A percentile compares a stretch with the other conserved stretches of the same genome.
These are phyloP conservation scores for Formicarius rufipectus DNA, from an alignment of 2,113 vertebrate species.

Conservation along the genomic window DNA sequence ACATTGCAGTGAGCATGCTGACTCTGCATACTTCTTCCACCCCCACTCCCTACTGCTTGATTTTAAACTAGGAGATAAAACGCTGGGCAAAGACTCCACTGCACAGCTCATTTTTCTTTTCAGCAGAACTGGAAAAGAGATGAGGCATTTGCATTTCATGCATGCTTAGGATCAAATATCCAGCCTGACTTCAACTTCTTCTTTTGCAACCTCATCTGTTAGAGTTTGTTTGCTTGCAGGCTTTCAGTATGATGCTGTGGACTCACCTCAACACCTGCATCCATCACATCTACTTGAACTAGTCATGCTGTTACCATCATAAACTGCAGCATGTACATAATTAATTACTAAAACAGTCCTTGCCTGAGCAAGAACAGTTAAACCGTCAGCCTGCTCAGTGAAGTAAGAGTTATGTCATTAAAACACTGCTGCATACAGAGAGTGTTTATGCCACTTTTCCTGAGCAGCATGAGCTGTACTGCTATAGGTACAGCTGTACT, in stretches of 20 bases:
- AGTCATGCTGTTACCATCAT: not conserved
- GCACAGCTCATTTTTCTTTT: constrained; percentile 10
- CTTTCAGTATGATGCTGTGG: not conserved
- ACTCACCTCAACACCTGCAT: not conserved
- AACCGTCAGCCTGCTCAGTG: not conserved
- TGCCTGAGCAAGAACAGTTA: not conserved
- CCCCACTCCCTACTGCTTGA: not conserved
- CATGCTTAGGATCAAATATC: not conserved
- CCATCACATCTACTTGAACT: not conserved
- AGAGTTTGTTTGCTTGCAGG: not conserved
- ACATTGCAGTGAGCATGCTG: constrained; percentile 10
- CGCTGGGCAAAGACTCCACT: not conserved
- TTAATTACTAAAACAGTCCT: not conserved
- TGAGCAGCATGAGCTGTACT: not conserved
- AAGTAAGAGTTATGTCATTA: not conserved
- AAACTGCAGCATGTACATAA: not conserved
- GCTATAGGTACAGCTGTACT: not conserved
- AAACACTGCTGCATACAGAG: rapidly evolving
- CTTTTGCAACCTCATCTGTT: not conserved
- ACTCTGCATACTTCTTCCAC: constrained; percentile 19
- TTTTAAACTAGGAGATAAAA: constrained; percentile 38
- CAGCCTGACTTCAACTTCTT: not conserved
- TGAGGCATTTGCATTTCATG: not conserved
- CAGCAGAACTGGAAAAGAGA: not conserved
- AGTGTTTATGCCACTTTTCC: not conserved